Percentiles rank a stretch among this genome's conserved stretches.
Evolutionary conservation across 2,888 invertebrate genomes (phyloP).

Genomic region (Thysanoteuthis rhombus): DNA sequence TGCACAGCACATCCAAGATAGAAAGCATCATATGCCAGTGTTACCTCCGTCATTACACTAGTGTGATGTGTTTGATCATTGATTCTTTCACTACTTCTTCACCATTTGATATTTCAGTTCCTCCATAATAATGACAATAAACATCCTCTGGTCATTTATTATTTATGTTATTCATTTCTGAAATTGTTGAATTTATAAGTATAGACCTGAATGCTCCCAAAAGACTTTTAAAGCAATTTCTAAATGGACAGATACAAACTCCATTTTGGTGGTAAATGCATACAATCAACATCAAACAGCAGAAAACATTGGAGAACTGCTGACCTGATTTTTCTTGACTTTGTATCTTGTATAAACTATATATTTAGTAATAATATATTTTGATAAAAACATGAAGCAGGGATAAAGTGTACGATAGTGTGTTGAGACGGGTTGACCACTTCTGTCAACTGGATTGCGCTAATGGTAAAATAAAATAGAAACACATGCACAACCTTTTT

Average conservation of each 20-base stretch:
- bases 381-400: too few relatives aligned
- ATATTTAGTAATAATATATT: too few relatives aligned
- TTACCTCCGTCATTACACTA: too few relatives aligned
- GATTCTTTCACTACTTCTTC: background rate
- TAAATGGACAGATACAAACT: background rate
- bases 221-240: background rate
- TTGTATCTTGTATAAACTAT: background rate
- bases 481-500: too few relatives aligned
- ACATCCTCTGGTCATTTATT: background rate
- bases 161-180: background rate
- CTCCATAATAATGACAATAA: background rate
- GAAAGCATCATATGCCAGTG: too few relatives aligned
- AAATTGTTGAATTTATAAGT: background rate
- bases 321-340: background rate
- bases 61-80: background rate
- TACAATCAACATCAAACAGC: background rate
- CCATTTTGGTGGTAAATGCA: background rate
- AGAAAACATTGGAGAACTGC: background rate
- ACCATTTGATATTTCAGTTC: background rate
- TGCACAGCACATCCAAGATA: too few relatives aligned
- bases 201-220: background rate
- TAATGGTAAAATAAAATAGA: too few relatives aligned
- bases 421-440: too few relatives aligned
- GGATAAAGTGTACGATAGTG: too few relatives aligned
- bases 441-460: too few relatives aligned